These are phyloP conservation scores for Ellobius talpinus DNA, from an alignment of 2,113 vertebrate species.

Conservation along the genomic window DNA sequence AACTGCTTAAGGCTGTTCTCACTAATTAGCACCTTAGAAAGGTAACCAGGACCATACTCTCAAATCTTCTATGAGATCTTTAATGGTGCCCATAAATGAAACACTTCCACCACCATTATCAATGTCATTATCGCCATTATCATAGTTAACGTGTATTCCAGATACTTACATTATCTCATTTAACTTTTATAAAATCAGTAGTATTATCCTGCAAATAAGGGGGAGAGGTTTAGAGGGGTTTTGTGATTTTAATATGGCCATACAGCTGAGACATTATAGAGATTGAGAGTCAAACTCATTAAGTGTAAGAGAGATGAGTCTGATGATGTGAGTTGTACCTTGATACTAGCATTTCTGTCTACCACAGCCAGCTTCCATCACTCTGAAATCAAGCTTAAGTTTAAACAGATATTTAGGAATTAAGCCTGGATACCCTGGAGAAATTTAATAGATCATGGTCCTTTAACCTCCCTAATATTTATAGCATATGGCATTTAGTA, in stretches of 20 bases:
- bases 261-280: not conserved
- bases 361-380: not conserved
- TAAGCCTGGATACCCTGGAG: too few species aligned
- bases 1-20: not conserved
- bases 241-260: not conserved
- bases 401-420: too few species aligned
- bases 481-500: too few species aligned
- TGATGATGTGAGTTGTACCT: not conserved
- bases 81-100: not conserved
- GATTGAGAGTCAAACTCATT: not conserved
- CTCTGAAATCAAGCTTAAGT: not conserved
- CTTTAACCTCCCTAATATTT: too few species aligned
- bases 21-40: not conserved
- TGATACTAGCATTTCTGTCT: not conserved
- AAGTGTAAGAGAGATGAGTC: not conserved
- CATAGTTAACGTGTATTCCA: not conserved
- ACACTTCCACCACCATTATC: not conserved
- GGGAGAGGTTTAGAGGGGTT: not conserved
- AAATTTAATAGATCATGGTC: too few species aligned
- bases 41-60: not conserved
- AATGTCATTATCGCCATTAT: not conserved
- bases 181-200: not conserved
- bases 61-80: conserved; percentile 4
- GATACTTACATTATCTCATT: conserved; percentile 2
- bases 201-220: not conserved